Base-by-base conservation (phyloP, 2,888 invertebrate genomes). In the Octodonta nipae region DNA sequence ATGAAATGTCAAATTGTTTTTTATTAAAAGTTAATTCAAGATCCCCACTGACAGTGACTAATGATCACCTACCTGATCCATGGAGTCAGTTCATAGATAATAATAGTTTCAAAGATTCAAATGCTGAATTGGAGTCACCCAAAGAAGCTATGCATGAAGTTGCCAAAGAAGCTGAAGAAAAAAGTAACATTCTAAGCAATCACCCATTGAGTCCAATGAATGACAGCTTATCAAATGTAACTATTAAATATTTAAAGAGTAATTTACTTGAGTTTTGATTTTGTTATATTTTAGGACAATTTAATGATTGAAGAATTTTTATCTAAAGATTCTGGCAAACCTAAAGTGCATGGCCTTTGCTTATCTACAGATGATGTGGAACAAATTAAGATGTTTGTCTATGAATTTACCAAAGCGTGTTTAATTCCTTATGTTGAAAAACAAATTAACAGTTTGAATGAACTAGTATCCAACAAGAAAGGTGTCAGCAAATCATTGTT, bases 401-500 rank as follows among this genome's bases (percentile, higher is more conserved):
- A 81, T 50, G 91, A 93, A 53, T 93, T 91, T 65, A 77, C 82
- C 36, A 70, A 79, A 8, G 77, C 83, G 51, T 85, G 87, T 13
- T 65, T 96, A 36, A 66, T 95, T 39, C 95, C 95, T 1, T 87
- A 89, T 60, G 77, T 91, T 22, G 96, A 98, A 58, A 78, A 81
- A 54, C 81, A 88, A 61, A 82, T 96, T 50, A 71, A 73, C 33
- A 68, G 75, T 36, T 61, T 91, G 24, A 79, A 77, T 52, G 89
- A 89, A 56, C 70, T 77, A 44, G 78, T 82, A 33, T 76, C 82
- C 13, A 84, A 83, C 52, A 83, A 83, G 54, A 92, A 93, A 60
- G 91, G 92, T 4, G 82, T 95, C 3, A 88, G 92, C 55, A 75
- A 89, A 54, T 91, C 92, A 0, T 65, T 96, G 40, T 72, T 96